Conservation (phyloP, 2,888 invertebrate species). For the Tortricodes alternella region DNA sequence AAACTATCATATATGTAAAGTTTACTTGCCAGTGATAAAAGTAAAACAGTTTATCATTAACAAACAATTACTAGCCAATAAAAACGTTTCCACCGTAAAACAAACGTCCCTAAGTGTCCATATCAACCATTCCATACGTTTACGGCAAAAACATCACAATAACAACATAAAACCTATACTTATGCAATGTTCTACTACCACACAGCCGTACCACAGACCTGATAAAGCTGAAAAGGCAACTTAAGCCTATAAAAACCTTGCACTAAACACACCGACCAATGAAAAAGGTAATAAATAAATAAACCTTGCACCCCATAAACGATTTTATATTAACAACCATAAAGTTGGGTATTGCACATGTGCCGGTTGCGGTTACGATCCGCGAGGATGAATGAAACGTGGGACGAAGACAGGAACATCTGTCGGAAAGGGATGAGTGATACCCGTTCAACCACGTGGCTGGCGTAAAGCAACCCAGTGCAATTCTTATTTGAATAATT, state of each 20-base stretch:
- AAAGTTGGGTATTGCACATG: constrained; percentile 79
- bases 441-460: constrained; percentile 76
- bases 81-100: constrained; percentile 64
- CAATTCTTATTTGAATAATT: constrained; percentile 55
- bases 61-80: constrained; percentile 62
- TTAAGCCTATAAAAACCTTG: constrained; percentile 83
- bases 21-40: background rate
- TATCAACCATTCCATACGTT: constrained; percentile 78
- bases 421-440: constrained; percentile 56
- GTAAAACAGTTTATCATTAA: constrained; percentile 36
- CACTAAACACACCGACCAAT: constrained; percentile 77
- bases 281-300: constrained; percentile 77
- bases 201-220: constrained; percentile 79
- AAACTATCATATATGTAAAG: too few species aligned
- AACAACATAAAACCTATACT: constrained; percentile 82
- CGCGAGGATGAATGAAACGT: constrained; percentile 72
- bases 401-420: constrained; percentile 55
- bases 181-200: constrained; percentile 82
- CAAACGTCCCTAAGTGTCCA: constrained; percentile 69
- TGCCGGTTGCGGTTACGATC: constrained; percentile 71
- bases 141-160: constrained; percentile 80
- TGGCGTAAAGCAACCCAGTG: constrained; percentile 64
- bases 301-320: constrained; percentile 76
- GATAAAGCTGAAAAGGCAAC: constrained; percentile 83
- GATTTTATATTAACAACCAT: constrained; percentile 72